Conservation (phyloP, 2,797 vertebrate species). For the Coccyzus lansbergi region DNA sequence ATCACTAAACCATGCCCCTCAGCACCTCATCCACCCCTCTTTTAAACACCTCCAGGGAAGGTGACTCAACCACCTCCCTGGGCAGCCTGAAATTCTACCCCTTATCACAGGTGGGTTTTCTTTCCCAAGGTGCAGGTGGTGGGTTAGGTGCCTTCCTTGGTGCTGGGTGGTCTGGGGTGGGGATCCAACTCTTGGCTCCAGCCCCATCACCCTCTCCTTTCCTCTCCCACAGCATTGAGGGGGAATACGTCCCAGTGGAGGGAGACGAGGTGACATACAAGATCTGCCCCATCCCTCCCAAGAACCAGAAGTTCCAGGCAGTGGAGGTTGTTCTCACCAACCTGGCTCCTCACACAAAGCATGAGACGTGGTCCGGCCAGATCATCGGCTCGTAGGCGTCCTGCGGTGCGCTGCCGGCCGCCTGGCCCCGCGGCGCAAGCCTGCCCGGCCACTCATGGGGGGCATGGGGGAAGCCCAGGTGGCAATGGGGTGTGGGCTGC, state of each 20-base stretch:
- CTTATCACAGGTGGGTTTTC: not conserved
- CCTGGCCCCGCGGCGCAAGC: not conserved
- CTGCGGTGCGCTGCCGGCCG: not conserved
- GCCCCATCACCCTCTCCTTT: not conserved
- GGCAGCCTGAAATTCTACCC: no score
- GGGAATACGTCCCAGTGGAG: conserved; percentile 96
- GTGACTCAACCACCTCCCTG: no score
- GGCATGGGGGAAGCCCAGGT: not conserved
- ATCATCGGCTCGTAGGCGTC: conserved; percentile 90
- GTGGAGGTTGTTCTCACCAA: conserved; percentile 97
- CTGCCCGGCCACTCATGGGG: not conserved
- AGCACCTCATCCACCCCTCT: no score
- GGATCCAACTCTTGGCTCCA: accelerated
- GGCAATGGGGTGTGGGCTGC: not conserved
- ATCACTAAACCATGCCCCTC: no score
- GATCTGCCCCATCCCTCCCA: conserved; percentile 92
- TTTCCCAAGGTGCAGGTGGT: not conserved
- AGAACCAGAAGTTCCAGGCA: conserved; percentile 97
- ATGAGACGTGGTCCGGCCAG: conserved; percentile 98
- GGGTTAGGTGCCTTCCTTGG: not conserved
- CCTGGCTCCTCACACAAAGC: conserved; percentile 91
- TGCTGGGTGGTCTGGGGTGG: not conserved
- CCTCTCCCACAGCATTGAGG: conserved; percentile 87
- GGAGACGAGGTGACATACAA: conserved; percentile 97
- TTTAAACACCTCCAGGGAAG: no score